Evolutionary conservation across 2,797 vertebrate genomes (phyloP).

Genomic region (Lagocephalus sceleratus): DNA sequence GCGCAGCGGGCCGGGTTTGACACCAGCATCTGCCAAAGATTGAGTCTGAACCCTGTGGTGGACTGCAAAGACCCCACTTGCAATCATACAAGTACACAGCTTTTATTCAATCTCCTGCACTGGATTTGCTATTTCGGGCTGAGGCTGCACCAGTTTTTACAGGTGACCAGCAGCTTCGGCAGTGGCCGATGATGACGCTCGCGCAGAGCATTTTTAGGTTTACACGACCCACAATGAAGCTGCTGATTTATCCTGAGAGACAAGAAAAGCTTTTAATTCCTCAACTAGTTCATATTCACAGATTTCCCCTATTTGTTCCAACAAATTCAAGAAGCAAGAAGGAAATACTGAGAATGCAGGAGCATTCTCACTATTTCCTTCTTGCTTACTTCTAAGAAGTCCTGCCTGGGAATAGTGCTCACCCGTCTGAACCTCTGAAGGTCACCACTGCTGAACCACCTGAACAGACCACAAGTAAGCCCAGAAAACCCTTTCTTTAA

Average conservation of each 20-base stretch:
- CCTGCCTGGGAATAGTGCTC: no score
- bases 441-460: no score
- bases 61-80: slow-evolving; percentile 27
- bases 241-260: neutral
- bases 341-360: neutral
- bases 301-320: neutral
- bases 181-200: no score
- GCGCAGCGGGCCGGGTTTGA: slow-evolving; percentile 41
- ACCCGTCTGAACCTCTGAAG: no score
- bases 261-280: neutral
- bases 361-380: no score
- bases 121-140: slow-evolving; percentile 7
- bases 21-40: slow-evolving; percentile 40
- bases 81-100: slow-evolving; percentile 23
- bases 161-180: no score
- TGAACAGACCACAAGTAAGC: no score
- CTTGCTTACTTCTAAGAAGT: no score
- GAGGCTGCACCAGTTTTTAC: neutral
- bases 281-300: neutral
- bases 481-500: no score
- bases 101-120: slow-evolving; percentile 12
- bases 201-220: no score
- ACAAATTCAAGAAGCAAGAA: neutral
- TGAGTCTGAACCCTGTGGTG: slow-evolving; percentile 10
- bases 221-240: no score